Percentiles rank a stretch among this genome's conserved stretches.
Evolutionary conservation across 2,888 invertebrate genomes (phyloP).

Genomic region (Nephrotoma guestfalica): DNA sequence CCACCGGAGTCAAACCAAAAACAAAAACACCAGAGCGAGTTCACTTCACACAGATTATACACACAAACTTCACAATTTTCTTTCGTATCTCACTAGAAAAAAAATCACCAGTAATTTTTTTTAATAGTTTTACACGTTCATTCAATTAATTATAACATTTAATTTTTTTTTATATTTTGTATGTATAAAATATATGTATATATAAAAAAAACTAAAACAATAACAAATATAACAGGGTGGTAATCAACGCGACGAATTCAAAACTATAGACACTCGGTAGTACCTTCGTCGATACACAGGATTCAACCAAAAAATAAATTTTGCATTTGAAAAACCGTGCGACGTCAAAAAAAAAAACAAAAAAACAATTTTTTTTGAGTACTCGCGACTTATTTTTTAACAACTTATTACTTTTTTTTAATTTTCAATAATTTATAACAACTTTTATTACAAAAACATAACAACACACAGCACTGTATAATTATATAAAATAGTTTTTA

Average conservation of each 20-base stretch:
- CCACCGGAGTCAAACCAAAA: neutral
- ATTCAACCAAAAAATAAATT: neutral
- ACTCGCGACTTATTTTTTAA: neutral
- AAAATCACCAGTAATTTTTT: neutral
- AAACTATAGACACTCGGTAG: neutral
- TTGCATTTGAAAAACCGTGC: neutral
- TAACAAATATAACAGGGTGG: neutral
- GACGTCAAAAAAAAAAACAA: neutral
- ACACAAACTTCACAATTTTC: neutral
- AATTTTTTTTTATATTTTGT: neutral
- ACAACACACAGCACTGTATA: neutral
- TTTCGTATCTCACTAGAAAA: neutral
- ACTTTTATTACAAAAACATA: neutral
- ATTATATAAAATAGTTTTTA: neutral
- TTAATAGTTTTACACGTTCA: neutral
- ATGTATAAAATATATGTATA: neutral
- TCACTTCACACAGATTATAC: neutral
- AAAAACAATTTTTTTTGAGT: neutral
- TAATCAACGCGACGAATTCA: neutral
- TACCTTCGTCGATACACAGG: neutral
- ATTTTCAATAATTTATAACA: neutral
- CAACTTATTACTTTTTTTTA: neutral
- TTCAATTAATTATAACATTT: neutral
- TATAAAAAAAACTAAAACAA: neutral
- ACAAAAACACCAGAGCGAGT: neutral